A percentile compares a stretch with the other conserved stretches of the same genome.
Evolutionary conservation across 1,140 invertebrate genomes (phyloP).

Genomic region (Brachionus plicatilis): DNA sequence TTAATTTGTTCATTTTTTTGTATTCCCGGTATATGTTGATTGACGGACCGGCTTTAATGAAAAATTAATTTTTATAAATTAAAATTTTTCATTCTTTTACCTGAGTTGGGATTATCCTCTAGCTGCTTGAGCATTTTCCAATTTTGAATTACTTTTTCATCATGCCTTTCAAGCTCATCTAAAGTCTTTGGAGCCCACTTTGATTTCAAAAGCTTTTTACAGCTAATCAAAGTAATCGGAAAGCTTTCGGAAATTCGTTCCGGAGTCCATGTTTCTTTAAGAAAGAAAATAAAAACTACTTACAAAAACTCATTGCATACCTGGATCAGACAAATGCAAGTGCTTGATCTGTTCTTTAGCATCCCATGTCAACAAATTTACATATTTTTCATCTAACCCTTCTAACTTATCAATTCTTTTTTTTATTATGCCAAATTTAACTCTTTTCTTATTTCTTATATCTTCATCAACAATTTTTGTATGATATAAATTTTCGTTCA

Average conservation of each 20-base stretch:
- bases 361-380: constrained; percentile 71
- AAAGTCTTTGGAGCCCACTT: constrained; percentile 42
- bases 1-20: constrained; percentile 40
- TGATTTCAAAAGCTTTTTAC: constrained; percentile 45
- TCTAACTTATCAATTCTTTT: constrained; percentile 24
- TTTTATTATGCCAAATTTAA: neutral
- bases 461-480: neutral
- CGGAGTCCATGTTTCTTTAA: constrained; percentile 61
- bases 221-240: constrained; percentile 63
- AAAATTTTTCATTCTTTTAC: neutral
- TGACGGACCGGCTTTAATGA: constrained; percentile 30
- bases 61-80: neutral
- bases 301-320: constrained; percentile 51
- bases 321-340: constrained; percentile 64
- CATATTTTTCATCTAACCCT: constrained; percentile 57
- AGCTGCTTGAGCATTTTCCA: constrained; percentile 43
- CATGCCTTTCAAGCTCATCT: constrained; percentile 45
- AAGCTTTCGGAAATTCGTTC: constrained; percentile 71
- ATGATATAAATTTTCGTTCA: constrained; percentile 11
- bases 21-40: constrained; percentile 30
- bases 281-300: neutral
- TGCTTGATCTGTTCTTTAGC: constrained; percentile 75
- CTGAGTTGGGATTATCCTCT: neutral
- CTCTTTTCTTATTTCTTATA: neutral
- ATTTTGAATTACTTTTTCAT: constrained; percentile 44